Evolutionary conservation across 2,888 invertebrate species (phyloP).

Genomic region (Argyresthia goedartella): DNA sequence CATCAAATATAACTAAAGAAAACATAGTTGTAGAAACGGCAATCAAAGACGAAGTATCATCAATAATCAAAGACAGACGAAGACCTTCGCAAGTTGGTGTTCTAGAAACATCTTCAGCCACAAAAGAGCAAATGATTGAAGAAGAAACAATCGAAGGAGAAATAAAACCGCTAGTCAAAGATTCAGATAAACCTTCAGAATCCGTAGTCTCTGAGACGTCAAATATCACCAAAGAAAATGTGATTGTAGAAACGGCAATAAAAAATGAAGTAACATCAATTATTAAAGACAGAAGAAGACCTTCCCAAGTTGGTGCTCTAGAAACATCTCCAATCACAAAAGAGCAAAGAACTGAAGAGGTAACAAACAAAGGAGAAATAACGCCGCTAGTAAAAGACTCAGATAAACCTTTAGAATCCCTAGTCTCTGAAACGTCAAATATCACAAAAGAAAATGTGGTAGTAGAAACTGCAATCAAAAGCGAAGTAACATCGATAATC

Average conservation of each 20-base stretch:
- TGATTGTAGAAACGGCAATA: not conserved
- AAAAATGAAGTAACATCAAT: not conserved
- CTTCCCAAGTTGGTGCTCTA: not conserved
- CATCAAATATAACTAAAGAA: conserved; percentile 6
- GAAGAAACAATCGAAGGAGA: not conserved
- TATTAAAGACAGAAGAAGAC: not conserved
- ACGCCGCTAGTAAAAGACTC: not conserved
- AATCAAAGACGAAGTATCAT: not conserved
- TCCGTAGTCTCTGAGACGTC: not conserved
- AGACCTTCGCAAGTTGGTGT: not conserved
- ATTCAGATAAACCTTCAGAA: not conserved
- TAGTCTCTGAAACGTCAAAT: conserved; percentile 1
- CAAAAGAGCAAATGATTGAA: not conserved
- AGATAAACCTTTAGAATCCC: not conserved
- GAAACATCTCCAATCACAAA: not conserved
- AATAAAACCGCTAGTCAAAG: not conserved
- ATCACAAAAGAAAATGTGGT: conserved; percentile 5
- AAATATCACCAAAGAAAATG: conserved; percentile 3
- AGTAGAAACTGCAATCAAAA: not conserved
- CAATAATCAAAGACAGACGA: not conserved
- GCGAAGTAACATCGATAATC: not conserved
- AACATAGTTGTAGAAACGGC: not conserved
- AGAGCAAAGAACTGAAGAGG: not conserved
- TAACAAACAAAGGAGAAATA: not conserved
- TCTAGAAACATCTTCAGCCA: not conserved